Base-by-base conservation (phyloP, 2,113 vertebrate species). In the Numida meleagris region DNA sequence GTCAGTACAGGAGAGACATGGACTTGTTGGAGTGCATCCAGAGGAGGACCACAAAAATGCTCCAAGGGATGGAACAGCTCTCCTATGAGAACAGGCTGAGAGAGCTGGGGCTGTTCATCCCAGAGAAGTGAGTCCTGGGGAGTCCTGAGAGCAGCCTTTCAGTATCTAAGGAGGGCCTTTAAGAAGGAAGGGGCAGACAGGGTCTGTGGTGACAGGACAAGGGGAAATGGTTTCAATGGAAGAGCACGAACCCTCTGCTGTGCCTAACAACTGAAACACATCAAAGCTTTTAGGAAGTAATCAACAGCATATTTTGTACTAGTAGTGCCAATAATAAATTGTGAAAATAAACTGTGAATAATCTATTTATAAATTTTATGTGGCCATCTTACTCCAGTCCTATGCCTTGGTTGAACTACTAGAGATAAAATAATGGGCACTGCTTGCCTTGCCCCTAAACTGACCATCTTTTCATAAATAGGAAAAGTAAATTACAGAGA, bases 401-500 rank as follows among this genome's bases (percentile, higher is more conserved):
- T 68, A 5, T 88, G 20, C 5, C 25, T 12, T 2, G 2, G 25
- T 3, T 0, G 1, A 71, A 33, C 23, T 50, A 11, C 24, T 76
- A 53, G 7, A 86, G n/a, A 18, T 9, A 48, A 77, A 94, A 67
- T 42, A 66, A 38, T 21, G 18, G 21, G 2, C 2, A 4, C 6
- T 34, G 5, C 14, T 68, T 5, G 3, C 20, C 23, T 82, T 20
- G 43, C 9, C 6, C 31, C 33, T 4, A 46, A 84, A 62, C 8
- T 58, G 17, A n/a, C 23, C 13, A 33, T 58, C 4, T 29, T 43
- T 88, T 85, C 59, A 51, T 63, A 75, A 74, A 59, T 23, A 85
- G 29, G 10, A 79, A 93, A 63, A 18, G 3, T 45, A 57, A 85
- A 71, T 82, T 82, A 46, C 7, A 65, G 33, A 48, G 13, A 86